These are phyloP conservation scores for Andrena bicolor DNA, from an alignment of 2,888 invertebrate genomes.

Conservation along the genomic window DNA sequence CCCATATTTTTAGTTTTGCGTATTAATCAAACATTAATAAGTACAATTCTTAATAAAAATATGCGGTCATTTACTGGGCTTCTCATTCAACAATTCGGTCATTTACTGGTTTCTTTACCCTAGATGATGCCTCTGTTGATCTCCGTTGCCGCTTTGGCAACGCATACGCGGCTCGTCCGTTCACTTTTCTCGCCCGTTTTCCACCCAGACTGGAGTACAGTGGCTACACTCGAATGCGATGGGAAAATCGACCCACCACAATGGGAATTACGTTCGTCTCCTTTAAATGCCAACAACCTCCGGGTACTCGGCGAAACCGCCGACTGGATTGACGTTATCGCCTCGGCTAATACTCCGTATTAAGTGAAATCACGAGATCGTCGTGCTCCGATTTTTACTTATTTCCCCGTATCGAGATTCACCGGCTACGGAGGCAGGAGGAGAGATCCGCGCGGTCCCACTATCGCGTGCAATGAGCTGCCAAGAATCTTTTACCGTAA, in stretches of 20 bases:
- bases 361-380: slow-evolving; percentile 62
- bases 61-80: too few species aligned
- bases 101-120: too few species aligned
- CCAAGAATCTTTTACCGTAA: slow-evolving; percentile 71
- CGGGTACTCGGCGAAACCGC: slow-evolving; percentile 21
- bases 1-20: too few species aligned
- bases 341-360: slow-evolving; percentile 58
- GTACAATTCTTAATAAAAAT: too few species aligned
- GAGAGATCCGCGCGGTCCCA: slow-evolving; percentile 38
- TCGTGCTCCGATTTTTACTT: slow-evolving; percentile 46
- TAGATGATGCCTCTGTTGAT: slow-evolving; percentile 1
- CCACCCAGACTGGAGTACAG: too few species aligned
- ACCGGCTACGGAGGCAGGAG: slow-evolving; percentile 37
- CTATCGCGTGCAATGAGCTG: slow-evolving; percentile 67
- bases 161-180: too few species aligned
- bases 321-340: slow-evolving; percentile 55
- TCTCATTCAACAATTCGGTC: too few species aligned
- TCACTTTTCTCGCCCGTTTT: too few species aligned
- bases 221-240: too few species aligned
- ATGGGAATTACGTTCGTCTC: not conserved
- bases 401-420: slow-evolving; percentile 56
- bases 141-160: slow-evolving; percentile 5
- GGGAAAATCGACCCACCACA: not conserved
- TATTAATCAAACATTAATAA: too few species aligned
- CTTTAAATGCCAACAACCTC: slow-evolving; percentile 36